Evolutionary conservation across 2,113 vertebrate genomes (phyloP).

Genomic region (Tapirus terrestris): DNA sequence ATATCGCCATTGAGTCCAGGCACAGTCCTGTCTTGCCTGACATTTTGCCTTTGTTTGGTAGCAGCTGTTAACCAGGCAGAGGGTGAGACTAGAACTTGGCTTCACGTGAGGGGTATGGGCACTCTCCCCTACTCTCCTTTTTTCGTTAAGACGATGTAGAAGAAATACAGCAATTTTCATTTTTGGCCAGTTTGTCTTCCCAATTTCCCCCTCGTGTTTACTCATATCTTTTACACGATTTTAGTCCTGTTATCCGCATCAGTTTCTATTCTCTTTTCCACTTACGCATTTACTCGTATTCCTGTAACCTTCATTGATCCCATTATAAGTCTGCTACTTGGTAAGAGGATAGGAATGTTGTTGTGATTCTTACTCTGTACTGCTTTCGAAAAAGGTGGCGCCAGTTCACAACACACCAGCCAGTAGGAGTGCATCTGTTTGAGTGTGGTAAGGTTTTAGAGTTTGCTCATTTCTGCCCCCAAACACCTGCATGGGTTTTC

Average conservation of each 20-base stretch:
- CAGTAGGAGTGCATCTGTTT: not conserved
- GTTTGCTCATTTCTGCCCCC: not conserved
- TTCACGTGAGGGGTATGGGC: fast-evolving
- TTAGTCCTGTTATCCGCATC: too few species aligned
- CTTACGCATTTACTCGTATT: not conserved
- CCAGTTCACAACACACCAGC: not conserved
- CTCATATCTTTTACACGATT: fast-evolving
- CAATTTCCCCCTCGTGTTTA: fast-evolving
- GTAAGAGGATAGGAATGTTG: not conserved
- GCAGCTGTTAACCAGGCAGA: not conserved
- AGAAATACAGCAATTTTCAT: not conserved
- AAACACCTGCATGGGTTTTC: not conserved
- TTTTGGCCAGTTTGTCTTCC: not conserved
- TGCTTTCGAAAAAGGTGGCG: not conserved
- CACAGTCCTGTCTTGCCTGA: not conserved
- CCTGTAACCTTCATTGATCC: too few species aligned
- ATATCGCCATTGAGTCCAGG: fast-evolving
- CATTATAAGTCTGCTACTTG: not conserved
- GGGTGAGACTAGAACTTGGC: not conserved
- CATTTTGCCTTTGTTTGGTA: not conserved
- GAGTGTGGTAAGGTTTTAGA: not conserved
- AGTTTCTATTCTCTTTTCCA: not conserved
- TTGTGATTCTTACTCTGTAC: not conserved
- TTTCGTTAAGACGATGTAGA: not conserved
- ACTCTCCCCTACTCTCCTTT: not conserved